A percentile compares a stretch with the other conserved stretches of the same genome.
Evolutionary conservation across 23 tunicate species (phyloP).

Genomic region (Oikopleura albicans): DNA sequence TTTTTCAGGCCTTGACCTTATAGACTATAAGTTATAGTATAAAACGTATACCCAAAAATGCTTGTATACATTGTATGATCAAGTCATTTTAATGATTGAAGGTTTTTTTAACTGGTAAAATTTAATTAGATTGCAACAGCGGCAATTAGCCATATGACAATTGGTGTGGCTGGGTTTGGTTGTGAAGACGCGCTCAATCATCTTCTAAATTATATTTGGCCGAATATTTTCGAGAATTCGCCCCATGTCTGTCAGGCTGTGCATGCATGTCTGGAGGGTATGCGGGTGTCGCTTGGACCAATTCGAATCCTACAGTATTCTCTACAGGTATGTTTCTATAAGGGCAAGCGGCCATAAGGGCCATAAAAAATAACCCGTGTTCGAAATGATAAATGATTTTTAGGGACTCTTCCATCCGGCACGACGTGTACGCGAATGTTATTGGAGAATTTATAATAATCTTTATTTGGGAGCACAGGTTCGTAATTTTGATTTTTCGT

Average conservation of each 20-base stretch:
- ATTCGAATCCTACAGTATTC: slow-evolving; percentile 66
- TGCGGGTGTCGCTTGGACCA: slow-evolving; percentile 68
- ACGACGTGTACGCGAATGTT: slow-evolving; percentile 48
- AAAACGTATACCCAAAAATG: too few relatives aligned
- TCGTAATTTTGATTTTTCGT: too few relatives aligned
- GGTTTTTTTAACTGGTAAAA: too few relatives aligned
- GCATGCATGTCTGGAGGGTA: slow-evolving; percentile 89
- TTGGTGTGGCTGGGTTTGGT: slow-evolving; percentile 90
- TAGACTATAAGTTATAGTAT: too few relatives aligned
- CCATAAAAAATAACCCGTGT: too few relatives aligned
- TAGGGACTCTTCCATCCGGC: slow-evolving; percentile 18
- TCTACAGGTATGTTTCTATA: slow-evolving; percentile 46
- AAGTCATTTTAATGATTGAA: too few relatives aligned
- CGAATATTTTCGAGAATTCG: slow-evolving; percentile 71
- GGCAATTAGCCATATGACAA: slow-evolving; percentile 85
- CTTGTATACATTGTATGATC: too few relatives aligned
- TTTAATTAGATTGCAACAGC: not conserved
- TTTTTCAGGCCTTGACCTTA: too few relatives aligned
- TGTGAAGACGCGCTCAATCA: slow-evolving; percentile 97
- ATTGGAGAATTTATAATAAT: slow-evolving; percentile 86
- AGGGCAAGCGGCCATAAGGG: too few relatives aligned
- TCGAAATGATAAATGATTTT: too few relatives aligned
- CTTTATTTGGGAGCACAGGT: slow-evolving; percentile 76
- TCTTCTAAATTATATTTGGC: slow-evolving; percentile 87
- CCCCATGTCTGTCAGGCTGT: slow-evolving; percentile 91